phyloP scores from a whole-genome alignment of 2,797 vertebrate genomes.

The Tapirus indicus region DNA sequence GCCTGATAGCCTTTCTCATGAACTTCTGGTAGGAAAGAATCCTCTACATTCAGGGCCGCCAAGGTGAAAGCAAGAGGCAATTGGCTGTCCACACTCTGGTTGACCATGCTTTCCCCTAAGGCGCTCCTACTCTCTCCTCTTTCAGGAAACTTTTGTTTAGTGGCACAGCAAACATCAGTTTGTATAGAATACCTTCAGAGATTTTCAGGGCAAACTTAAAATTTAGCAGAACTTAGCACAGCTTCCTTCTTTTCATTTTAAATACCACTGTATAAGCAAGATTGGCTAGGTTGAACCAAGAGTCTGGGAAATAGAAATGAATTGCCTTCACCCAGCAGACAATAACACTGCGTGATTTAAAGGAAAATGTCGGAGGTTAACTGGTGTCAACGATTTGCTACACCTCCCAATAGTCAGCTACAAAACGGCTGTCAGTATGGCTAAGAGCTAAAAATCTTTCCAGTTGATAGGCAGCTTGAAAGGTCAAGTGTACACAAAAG shows the following conservation, averaged over 20 bases:
- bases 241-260: slow-evolving; percentile 47
- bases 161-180: not conserved
- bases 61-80: not conserved
- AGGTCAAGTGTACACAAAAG: slow-evolving; percentile 65
- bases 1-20: not conserved
- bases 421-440: slow-evolving; percentile 42
- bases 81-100: not conserved
- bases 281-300: not conserved
- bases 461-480: slow-evolving; percentile 59
- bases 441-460: slow-evolving; percentile 66
- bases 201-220: not conserved
- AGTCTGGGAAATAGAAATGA: slow-evolving; percentile 49
- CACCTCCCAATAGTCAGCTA: not conserved
- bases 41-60: not conserved
- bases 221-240: not conserved
- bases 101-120: not conserved
- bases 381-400: slow-evolving; percentile 44
- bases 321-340: slow-evolving; percentile 7
- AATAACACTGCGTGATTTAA: slow-evolving; percentile 59
- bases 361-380: slow-evolving; percentile 71
- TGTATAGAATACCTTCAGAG: not conserved
- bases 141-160: not conserved
- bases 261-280: not conserved
- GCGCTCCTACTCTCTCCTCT: not conserved
- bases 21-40: not conserved